Evolutionary conservation across 2,797 vertebrate genomes (phyloP), one percentile per base, ranked within the genome.

Genomic region (Eupleurogrammus muticus): DNA sequence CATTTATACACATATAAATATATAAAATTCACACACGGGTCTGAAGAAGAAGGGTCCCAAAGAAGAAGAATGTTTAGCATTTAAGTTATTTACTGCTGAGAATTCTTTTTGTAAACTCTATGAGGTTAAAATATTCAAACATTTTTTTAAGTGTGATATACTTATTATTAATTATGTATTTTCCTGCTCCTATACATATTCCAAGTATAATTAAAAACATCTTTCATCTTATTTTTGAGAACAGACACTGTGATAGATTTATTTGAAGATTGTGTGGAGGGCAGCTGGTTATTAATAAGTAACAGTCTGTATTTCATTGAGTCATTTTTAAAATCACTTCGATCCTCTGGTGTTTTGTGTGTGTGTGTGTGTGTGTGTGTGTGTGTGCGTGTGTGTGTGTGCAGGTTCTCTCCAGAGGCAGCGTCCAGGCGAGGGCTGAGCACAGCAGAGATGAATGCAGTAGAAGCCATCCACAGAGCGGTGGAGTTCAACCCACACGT

Each of bases 401-500:
- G 19, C 83, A 99, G 97, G 87, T 99, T 99, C 90, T 99, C 97
- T 89, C 97, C 97, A 76, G 97, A 99, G 88, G 97, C 97, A 50
- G 97, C 97, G 1, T 99, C 97, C 62, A 95, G 97, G 62, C 92
- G 97, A 90, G 97, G 97, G 53, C 92, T 99, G 91, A 98, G 97
- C 89, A 99, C 97, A 68, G 97, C 97, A 84, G 97, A 99, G 90
- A 99, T 99, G 97, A 99, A 99, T 66, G 97, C 97, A 73, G 97
- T 99, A 77, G 97, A 99, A 94, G 97, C 97, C 90, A 99, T 99
- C 89, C 97, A 99, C 89, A 97, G 97, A 96, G 97, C 97, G 14
- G 97, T 99, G 92, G 97, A 99, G 92, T 99, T 99, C 89, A 99
- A 99, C 90, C 97, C 97, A 76, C 97, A 99, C 10, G 97, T 99